Evolutionary conservation across 1,140 invertebrate genomes (phyloP).

Genomic region (Eupristina koningsbergeri): DNA sequence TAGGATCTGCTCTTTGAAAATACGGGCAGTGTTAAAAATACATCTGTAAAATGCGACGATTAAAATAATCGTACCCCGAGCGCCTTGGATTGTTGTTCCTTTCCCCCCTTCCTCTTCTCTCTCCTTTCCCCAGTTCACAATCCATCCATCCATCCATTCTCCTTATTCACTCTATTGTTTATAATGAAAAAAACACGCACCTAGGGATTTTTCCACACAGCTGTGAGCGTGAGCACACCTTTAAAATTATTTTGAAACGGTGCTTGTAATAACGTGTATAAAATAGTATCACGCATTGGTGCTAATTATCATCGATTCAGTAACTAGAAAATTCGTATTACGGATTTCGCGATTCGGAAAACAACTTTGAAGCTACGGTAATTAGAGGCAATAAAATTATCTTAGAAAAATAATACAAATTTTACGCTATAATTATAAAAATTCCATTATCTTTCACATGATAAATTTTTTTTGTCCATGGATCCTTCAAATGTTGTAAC

Average conservation of each 20-base stretch:
- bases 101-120: background rate
- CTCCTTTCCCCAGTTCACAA: background rate
- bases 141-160: background rate
- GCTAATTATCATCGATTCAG: constrained; percentile 45
- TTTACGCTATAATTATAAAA: background rate
- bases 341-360: constrained; percentile 10
- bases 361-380: background rate
- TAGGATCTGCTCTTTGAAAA: constrained; percentile 14
- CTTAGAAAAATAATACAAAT: too few species aligned
- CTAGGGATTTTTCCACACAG: background rate
- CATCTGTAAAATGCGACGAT: constrained; percentile 18
- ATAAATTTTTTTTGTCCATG: background rate
- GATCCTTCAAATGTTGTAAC: background rate
- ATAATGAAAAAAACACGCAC: background rate
- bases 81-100: background rate
- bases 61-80: constrained; percentile 11
- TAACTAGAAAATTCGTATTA: constrained; percentile 24
- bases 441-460: background rate
- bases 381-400: background rate
- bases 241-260: constrained; percentile 27
- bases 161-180: background rate
- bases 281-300: background rate
- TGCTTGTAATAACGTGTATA: background rate
- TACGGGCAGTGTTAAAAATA: constrained; percentile 20
- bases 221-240: background rate